Base-by-base conservation (phyloP, 2,113 vertebrate species). In the Urocolius indicus region DNA sequence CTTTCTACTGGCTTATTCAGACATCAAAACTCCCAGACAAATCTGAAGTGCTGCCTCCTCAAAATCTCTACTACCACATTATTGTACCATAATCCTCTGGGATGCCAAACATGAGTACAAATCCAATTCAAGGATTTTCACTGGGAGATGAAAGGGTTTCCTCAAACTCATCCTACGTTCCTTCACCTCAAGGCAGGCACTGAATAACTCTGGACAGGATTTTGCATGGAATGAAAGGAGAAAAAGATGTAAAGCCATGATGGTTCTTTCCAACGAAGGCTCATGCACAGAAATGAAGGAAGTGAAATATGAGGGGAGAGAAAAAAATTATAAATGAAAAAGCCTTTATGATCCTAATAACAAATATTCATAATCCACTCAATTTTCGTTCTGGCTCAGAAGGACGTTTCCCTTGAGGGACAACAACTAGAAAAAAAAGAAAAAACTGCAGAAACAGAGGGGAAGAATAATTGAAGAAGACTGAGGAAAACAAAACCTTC, bases 171-270 rank as follows among this genome's bases (percentile, higher is more conserved):
- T 16, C 38, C 66, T 32, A 1, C 59, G 74, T 74, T 86, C 55
- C 45, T 86, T 91, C 63, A 91, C 84, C 91, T 84, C 68, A 36
- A 11, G 86, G 68, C 49, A 91, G 71, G 48, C 52, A 78, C 77
- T 84, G 81, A 96, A 75, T 84, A 74, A 61, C 45, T 82, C 89
- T 87, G 77, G 84, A 89, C 51, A 81, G 61, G 91, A 87, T 90
- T 95, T 93, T 92, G 59, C 46, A 66, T 49, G 68, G 88, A 80
- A 91, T 30, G 51, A 93, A 95, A 95, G 43, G 27, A 74, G 57
- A 62, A 77, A 94, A 87, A 92, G 21, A 69, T 62, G 38, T 69
- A 80, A 65, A 79, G 15, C 36, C 43, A 11, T 65, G 19, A 26
- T 83, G 65, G 30, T 58, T 95, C 58, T 83, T n/a, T 54, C 36